phyloP scores from a whole-genome alignment of 2,113 vertebrate species.

The Rhabdornis inornatus region DNA sequence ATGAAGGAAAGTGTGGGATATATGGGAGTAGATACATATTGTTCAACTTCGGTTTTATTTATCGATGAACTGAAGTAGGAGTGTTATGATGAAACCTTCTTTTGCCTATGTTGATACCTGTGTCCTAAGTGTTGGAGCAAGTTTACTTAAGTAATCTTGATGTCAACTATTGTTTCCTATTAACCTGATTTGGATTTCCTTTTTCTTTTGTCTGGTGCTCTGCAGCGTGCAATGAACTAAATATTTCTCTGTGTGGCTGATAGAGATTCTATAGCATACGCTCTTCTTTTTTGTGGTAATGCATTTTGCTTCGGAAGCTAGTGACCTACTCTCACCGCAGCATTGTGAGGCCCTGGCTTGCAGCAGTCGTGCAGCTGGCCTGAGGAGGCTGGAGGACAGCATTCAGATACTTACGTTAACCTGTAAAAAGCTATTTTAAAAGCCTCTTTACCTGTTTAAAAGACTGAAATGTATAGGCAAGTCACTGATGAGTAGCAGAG shows the following conservation, averaged over 20 bases:
- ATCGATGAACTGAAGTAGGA: not conserved
- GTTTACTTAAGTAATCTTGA: not conserved
- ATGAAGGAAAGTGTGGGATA: not conserved
- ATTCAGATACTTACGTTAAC: not conserved
- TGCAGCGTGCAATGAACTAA: not conserved
- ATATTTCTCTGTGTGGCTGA: not conserved
- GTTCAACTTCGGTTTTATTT: not conserved
- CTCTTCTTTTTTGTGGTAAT: fast-evolving
- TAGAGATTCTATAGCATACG: not conserved
- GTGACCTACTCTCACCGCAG: not conserved
- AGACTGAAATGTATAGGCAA: not conserved
- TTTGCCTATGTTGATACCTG: not conserved
- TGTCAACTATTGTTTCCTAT: not conserved
- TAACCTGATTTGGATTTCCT: not conserved
- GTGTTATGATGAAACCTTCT: not conserved
- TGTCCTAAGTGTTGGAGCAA: not conserved
- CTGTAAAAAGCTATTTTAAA: not conserved
- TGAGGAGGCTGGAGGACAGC: not conserved
- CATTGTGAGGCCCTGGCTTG: not conserved
- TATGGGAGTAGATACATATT: not conserved
- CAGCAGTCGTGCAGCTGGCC: not conserved
- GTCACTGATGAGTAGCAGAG: not conserved
- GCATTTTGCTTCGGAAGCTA: fast-evolving
- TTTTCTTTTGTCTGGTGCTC: not conserved
- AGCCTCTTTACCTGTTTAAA: not conserved